Conservation (phyloP, 1,140 invertebrate genomes). For the Atta colombica region DNA sequence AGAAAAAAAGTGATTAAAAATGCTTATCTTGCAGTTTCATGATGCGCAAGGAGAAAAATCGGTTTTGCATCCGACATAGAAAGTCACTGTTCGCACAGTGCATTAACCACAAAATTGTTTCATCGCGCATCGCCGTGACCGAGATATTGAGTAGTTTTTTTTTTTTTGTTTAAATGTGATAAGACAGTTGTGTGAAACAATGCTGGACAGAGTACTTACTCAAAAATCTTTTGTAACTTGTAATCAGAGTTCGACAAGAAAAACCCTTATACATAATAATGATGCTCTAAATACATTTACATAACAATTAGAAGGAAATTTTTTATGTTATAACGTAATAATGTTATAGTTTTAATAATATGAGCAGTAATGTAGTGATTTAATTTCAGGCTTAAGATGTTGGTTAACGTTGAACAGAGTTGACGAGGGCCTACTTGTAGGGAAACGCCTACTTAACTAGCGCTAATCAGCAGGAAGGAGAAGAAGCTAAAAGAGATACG, state of each 20-base stretch:
- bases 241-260: neutral
- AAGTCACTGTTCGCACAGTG: slow-evolving; percentile 31
- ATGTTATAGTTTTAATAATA: neutral
- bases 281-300: neutral
- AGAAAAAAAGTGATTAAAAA: neutral
- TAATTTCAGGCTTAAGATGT: slow-evolving; percentile 71
- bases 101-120: slow-evolving; percentile 44
- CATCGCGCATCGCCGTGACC: slow-evolving; percentile 7
- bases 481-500: neutral
- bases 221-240: neutral
- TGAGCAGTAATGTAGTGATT: neutral
- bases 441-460: slow-evolving; percentile 26
- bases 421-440: slow-evolving; percentile 57
- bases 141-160: slow-evolving; percentile 20
- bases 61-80: slow-evolving; percentile 49
- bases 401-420: slow-evolving; percentile 54
- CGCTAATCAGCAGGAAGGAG: slow-evolving; percentile 4
- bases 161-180: slow-evolving; percentile 18
- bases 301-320: neutral
- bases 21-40: neutral
- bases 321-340: neutral
- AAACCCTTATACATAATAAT: neutral
- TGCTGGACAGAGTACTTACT: neutral
- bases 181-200: neutral
- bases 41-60: slow-evolving; percentile 50